Base-by-base conservation (phyloP, 2,797 vertebrate species). In the Anas bernieri region DNA sequence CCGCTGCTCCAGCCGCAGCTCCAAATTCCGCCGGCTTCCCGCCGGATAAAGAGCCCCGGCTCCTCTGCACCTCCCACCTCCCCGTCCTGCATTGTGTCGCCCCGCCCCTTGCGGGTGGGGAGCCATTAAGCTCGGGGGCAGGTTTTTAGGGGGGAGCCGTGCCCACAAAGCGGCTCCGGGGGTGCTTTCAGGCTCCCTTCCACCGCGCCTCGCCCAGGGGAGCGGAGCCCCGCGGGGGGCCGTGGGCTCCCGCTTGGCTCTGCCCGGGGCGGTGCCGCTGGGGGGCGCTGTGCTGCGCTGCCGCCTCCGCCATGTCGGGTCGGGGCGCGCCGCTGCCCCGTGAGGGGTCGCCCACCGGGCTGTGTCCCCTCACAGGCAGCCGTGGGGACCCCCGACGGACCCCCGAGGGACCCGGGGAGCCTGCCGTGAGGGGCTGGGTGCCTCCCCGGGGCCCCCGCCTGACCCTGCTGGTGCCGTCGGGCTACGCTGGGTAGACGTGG, bases 31-130 rank as follows among this genome's bases (percentile, higher is more conserved):
- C 66, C 17, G 37, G 9, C n/a, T 92, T 92, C 92, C 93, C 93
- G 92, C 93, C 81, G 66, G 62, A 70, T 95, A 92, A 96, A 93
- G 72, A 81, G 30, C 33, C 37, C 30, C 79, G 21, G 6, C 30
- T 17, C 4, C 12, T 0, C 12, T 25, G 12, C 84, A 81, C 54
- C 31, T 15, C 7, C 30, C 52, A 39, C 39, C 39, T 39, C 39
- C 39, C 39, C 70, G 56, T 33, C 21, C 43, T 18, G 43, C 17
- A 18, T 18, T 25, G 41, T 21, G 39, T 39, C 14, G 69, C 88
- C 45, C 66, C 88, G 85, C 26, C 61, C 37, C 61, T 62, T 35
- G 46, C 39, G 26, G 37, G 50, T 17, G 74, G 33, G 9, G 39
- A 21, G 14, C 12, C 20, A 64, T 46, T 17, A 56, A 46, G 17